Base-by-base conservation (phyloP, 2,888 invertebrate species). In the Lithodes maja region DNA sequence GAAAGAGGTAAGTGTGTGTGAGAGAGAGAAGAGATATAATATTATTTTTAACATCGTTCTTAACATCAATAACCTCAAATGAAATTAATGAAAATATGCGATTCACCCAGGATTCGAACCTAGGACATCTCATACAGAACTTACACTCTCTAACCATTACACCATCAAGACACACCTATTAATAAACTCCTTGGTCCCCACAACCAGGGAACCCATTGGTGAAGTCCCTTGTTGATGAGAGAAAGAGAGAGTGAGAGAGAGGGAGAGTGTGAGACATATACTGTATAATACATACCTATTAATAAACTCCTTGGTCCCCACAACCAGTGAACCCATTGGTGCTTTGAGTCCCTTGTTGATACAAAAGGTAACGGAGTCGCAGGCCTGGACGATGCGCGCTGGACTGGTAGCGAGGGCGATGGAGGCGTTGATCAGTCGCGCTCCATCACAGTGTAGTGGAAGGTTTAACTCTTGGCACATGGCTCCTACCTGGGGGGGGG, bases 371-470 rank as follows among this genome's bases (percentile, higher is more conserved):
- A 98, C 96, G 1, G 97, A 96, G 93, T 97, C 97, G 91, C 96
- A 97, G 92, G 96, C 95, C 89, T 95, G 94, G 2, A 95, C 95
- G 49, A 98, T 95, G 75, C 96, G 94, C 50, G 95, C 94, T 0
- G 96, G 95, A 0, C 96, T 93, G 83, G 95, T 94, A 61, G 95
- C 95, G 61, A 96, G 94, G 81, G 95, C 95, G n/a, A 96, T 95
- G 0, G 96, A 95, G 1, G 99, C 98, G 94, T 99, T 99, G 95
- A 98, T 96, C 89, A 99, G 93, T 86, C 99, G 94, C 0, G 99
- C 99, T 0, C 99, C 99, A 93, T 99, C 99, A 96, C 98, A 95
- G 94, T 99, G 99, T 52, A 98, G 94, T 0, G 95, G 95, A 74
- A 98, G 93, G 2, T 95, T 94, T 93, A 95, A 94, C 90, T 95